These are phyloP conservation scores for Diabrotica balteata DNA, from an alignment of 2,888 invertebrate genomes.

Conservation along the genomic window DNA sequence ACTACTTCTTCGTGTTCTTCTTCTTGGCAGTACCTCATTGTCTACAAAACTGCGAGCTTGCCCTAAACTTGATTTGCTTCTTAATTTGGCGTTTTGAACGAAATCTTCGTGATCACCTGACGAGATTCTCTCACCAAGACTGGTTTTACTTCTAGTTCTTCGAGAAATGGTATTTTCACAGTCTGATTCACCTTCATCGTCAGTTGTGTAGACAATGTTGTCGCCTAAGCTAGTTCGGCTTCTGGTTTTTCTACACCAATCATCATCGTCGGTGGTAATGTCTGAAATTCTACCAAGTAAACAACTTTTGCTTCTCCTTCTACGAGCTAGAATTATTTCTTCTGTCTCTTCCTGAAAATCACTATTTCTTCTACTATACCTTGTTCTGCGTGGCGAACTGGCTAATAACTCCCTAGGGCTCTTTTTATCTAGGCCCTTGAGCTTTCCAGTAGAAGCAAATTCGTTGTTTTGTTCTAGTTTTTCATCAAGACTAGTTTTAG, in stretches of 20 bases:
- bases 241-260: neutral
- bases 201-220: neutral
- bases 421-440: too few species aligned
- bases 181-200: neutral
- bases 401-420: too few species aligned
- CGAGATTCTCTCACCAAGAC: constrained; percentile 16
- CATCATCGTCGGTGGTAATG: neutral
- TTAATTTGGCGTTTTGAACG: neutral
- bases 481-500: constrained; percentile 1
- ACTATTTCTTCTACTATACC: neutral
- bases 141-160: constrained; percentile 25
- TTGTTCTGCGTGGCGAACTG: too few species aligned
- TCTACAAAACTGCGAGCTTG: too few species aligned
- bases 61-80: constrained; percentile 13
- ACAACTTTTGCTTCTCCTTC: constrained; percentile 7
- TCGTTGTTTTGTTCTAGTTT: neutral
- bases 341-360: neutral
- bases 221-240: neutral
- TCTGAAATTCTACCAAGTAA: neutral
- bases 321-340: neutral
- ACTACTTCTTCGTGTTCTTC: neutral
- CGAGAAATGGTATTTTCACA: neutral
- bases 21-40: too few species aligned
- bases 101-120: constrained; percentile 2
- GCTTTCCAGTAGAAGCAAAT: too few species aligned